Base-by-base conservation (phyloP, 2,113 vertebrate genomes). In the Tapirus terrestris region DNA sequence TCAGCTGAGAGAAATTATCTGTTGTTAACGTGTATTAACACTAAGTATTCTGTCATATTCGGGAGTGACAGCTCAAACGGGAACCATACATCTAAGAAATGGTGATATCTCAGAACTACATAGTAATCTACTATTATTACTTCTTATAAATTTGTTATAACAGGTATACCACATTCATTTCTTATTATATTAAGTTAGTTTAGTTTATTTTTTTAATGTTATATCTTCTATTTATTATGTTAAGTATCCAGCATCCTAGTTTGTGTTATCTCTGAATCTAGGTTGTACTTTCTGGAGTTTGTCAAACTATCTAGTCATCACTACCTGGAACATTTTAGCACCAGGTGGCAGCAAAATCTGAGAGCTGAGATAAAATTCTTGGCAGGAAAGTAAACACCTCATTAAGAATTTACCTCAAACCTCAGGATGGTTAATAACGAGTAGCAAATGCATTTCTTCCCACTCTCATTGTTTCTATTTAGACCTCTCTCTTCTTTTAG, bases 291-390 rank as follows among this genome's bases (percentile, higher is more conserved):
- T 94, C 81, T 65, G 43, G 33, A 94, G 84, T 88, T 96, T 96
- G 91, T 91, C 77, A 91, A 85, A 94, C 61, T 95, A 93, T 95
- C 87, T 96, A 31, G 31, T 91, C 80, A 97, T 96, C 67, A 81
- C 70, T 89, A 95, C 45, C 95, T 94, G 86, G 82, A 97, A 94
- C 29, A 91, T 93, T 93, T 96, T 97, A 97, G 96, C 93, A 97
- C 95, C 96, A 96, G 95, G 96, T 98, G 95, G 97, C 96, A 97
- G 96, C 93, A 98, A 97, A 97, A 97, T 97, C 97, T 97, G 96
- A 97, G n/a, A 65, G 83, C 83, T 95, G 94, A 89, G 63, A 95
- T 73, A 92, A 93, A 92, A 95, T 94, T 82, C 25, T 96, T 96
- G 75, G 63, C 53, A 96, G 91, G 77, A 88, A 95, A 92, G 43